A percentile compares a stretch with the other conserved stretches of the same genome.
Evolutionary conservation across 2,113 vertebrate genomes (phyloP).

Genomic region (Heliornis fulica): DNA sequence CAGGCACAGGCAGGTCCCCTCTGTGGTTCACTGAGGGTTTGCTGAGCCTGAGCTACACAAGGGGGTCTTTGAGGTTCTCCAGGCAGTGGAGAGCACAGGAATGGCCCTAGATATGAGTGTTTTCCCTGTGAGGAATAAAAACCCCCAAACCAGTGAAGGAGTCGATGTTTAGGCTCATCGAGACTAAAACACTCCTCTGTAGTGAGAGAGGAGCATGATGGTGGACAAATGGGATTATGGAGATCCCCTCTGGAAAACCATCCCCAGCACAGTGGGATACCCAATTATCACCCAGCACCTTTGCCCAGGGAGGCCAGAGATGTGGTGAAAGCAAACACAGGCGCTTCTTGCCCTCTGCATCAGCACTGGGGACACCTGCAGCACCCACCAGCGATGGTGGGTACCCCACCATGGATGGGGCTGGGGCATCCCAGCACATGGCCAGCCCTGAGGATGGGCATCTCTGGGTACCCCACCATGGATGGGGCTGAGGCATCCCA

Average conservation of each 20-base stretch:
- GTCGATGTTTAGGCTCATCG: not conserved
- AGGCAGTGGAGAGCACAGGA: accelerated
- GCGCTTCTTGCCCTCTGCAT: not conserved
- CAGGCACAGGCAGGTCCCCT: not conserved
- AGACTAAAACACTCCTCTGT: not conserved
- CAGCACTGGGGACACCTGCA: not conserved
- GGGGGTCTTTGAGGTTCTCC: not conserved
- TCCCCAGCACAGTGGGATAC: not conserved
- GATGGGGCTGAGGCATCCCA: not conserved
- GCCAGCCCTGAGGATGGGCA: too few relatives aligned
- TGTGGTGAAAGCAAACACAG: accelerated
- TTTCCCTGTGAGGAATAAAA: not conserved
- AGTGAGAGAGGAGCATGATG: not conserved
- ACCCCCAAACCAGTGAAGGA: too few relatives aligned
- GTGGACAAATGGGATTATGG: not conserved
- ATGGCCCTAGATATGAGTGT: not conserved
- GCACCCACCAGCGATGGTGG: accelerated
- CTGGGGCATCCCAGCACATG: not conserved
- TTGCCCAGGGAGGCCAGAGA: not conserved
- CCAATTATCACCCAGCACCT: not conserved
- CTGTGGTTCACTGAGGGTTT: not conserved
- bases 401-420: accelerated
- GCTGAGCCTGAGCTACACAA: accelerated
- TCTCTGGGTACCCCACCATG: too few relatives aligned
- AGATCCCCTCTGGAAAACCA: not conserved